Conservation (phyloP, 2,797 vertebrate genomes). For the Pantherophis vulpinus region DNA sequence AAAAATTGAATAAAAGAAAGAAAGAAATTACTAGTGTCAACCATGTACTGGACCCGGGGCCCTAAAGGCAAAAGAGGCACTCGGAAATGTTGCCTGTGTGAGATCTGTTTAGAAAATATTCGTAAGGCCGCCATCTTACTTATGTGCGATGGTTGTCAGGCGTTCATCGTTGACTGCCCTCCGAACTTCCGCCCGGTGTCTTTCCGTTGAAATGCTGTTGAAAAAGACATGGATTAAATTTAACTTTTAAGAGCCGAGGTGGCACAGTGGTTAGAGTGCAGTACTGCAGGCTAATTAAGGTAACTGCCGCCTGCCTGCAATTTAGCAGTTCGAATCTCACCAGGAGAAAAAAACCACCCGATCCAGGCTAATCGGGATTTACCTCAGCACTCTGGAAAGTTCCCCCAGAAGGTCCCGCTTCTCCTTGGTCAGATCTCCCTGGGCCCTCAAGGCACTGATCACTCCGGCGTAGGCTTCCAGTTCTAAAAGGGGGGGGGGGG, state of each 20-base stretch:
- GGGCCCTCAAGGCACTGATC: conserved; percentile 94
- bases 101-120: background rate
- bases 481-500: conserved; percentile 73
- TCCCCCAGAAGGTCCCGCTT: conserved; percentile 97
- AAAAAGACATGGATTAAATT: conserved; percentile 21
- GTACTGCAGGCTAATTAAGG: too few species aligned
- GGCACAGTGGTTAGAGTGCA: too few species aligned
- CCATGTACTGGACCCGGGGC: background rate
- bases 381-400: conserved; percentile 97
- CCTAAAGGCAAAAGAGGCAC: background rate
- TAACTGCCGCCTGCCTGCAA: too few species aligned
- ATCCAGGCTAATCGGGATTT: conserved; percentile 37
- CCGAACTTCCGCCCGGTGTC: conserved; percentile 96
- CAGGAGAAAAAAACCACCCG: background rate
- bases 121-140: conserved; percentile 78
- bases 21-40: background rate
- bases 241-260: too few species aligned
- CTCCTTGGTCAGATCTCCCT: conserved; percentile 96
- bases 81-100: rapidly evolving
- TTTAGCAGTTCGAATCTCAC: too few species aligned
- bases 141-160: conserved; percentile 94
- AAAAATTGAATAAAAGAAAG: background rate
- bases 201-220: conserved; percentile 93
- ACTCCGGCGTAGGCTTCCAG: conserved; percentile 97
- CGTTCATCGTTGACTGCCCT: conserved; percentile 98